Conservation (phyloP, 1,140 invertebrate species). For the Bicyclus anynana region DNA sequence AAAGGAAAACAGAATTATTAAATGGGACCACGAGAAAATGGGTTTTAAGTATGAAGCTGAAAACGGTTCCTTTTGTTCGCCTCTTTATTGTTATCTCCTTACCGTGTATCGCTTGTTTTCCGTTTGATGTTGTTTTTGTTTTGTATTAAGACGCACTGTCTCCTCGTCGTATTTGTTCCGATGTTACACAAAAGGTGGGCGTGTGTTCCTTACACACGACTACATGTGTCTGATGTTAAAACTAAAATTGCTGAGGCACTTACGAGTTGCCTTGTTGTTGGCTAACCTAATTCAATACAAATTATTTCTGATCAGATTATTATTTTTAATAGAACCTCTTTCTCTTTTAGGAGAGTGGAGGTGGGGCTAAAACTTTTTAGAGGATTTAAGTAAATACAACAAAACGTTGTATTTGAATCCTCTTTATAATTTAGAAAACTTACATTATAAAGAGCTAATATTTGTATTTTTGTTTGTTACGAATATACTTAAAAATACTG, state of each 20-base stretch:
- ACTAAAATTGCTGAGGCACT: slow-evolving; percentile 7
- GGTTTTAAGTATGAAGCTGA: slow-evolving; percentile 27
- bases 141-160: slow-evolving; percentile 22
- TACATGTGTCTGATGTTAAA: slow-evolving; percentile 19
- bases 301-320: no score
- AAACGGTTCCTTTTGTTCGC: slow-evolving; percentile 21
- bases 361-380: no score
- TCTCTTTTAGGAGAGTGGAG: no score
- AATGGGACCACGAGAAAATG: slow-evolving; percentile 22
- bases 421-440: no score
- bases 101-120: slow-evolving; percentile 21
- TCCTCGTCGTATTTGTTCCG: slow-evolving; percentile 15
- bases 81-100: slow-evolving; percentile 38
- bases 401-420: no score
- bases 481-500: no score
- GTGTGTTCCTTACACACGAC: slow-evolving; percentile 28
- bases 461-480: no score
- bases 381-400: no score
- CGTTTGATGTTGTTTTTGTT: slow-evolving; percentile 31
- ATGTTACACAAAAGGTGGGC: slow-evolving; percentile 21
- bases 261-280: not conserved
- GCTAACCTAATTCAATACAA: no score
- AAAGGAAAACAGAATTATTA: not conserved
- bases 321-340: no score
- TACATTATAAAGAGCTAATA: no score